These are phyloP conservation scores for Aplochiton taeniatus DNA, from an alignment of 2,797 vertebrate genomes.

Conservation along the genomic window DNA sequence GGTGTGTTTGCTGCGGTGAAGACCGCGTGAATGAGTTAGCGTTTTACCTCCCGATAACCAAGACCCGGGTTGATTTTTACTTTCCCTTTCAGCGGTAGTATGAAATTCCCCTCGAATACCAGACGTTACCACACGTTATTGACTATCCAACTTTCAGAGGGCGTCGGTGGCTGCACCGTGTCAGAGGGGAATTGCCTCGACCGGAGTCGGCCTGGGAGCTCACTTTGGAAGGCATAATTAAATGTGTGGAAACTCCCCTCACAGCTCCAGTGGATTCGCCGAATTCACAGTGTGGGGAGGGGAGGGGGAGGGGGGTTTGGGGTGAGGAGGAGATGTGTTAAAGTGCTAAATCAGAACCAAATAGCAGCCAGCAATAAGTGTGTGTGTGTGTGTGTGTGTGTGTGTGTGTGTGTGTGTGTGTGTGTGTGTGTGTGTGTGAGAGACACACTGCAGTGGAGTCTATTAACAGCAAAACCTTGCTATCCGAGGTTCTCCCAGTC, in stretches of 20 bases:
- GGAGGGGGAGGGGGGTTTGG: no score
- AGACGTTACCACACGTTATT: conserved; percentile 1
- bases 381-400: neutral
- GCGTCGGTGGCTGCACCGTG: conserved; percentile 42
- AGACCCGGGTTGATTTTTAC: no score
- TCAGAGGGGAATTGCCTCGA: conserved; percentile 57
- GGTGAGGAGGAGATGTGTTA: no score
- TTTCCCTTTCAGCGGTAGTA: conserved; percentile 48
- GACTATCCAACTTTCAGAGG: conserved; percentile 3
- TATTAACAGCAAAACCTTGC: conserved; percentile 10
- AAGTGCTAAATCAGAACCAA: no score
- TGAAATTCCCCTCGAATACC: conserved; percentile 44
- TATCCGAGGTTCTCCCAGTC: conserved; percentile 40
- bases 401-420: neutral
- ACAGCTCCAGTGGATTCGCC: no score
- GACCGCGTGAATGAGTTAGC: conserved; percentile 51
- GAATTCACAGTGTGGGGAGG: no score
- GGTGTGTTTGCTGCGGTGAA: neutral
- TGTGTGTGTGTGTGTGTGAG: conserved; percentile 30
- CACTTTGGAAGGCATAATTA: conserved; percentile 67
- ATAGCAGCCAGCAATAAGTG: no score
- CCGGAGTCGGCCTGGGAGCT: conserved; percentile 54
- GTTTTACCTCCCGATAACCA: conserved; percentile 58
- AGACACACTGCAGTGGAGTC: conserved; percentile 44
- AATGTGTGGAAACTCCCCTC: conserved; percentile 63